Evolutionary conservation across 2,888 invertebrate genomes (phyloP), one percentile per base, ranked within the genome.

Genomic region (Julus scandinavius): DNA sequence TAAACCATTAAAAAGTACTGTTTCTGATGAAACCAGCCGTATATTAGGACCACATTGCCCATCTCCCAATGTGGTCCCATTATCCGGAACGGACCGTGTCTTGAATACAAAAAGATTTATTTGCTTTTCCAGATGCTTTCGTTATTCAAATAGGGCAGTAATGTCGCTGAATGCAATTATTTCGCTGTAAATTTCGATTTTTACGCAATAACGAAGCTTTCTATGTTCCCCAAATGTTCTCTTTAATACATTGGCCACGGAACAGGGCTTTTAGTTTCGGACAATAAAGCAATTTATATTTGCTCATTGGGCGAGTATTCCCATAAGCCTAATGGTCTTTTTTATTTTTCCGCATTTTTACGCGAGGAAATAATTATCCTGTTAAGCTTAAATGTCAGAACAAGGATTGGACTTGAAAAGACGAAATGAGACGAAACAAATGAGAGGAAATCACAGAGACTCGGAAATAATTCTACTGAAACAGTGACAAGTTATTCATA

Each of bases 271-370:
- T 58, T 58, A 58, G 58, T 58, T 58, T 58, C 58, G 58, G 58
- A 58, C 58, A 58, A 58, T 15, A 58, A 58, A 58, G 58, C 58
- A 58, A 58, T 58, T 15, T 58, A 58, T 58, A 58, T 58, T 58
- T 15, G 58, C 17, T 58, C 58, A 5, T 58, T 58, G 11, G 58
- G 58, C 15, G 58, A 58, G 17, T 11, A 11, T 15, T 58, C 15
- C 15, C 49, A 11, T 58, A 15, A 17, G 58, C 58, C 58, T 58
- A 58, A 58, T 15, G 4, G 58, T 0, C 58, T 58, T 58, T 58
- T 58, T 58, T 58, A 9, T 15, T 58, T 58, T 58, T 58, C 13
- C 50, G 50, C 50, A 15, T 58, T 58, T 58, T 58, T 58, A 11
- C 15, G 17, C 15, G 15, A 11, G 58, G 58, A 58, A 58, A 58